phyloP scores from a whole-genome alignment of 2,888 invertebrate genomes.

The Caenorhabditis angaria region DNA sequence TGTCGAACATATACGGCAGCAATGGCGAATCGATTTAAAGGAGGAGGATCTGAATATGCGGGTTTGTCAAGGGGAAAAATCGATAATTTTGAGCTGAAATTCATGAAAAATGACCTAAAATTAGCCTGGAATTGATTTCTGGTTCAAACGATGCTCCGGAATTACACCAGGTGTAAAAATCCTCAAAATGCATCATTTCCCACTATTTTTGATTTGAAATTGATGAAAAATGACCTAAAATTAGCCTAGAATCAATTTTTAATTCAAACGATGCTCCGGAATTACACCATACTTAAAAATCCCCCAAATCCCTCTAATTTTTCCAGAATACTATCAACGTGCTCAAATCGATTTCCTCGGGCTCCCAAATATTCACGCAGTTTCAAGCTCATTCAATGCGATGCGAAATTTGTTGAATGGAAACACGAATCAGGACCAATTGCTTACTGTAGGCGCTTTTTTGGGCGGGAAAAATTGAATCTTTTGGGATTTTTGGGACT shows the following conservation, averaged over 20 bases:
- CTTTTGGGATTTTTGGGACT: too few species aligned
- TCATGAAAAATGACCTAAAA: too few species aligned
- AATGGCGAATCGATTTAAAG: conserved; percentile 92
- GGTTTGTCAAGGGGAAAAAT: conserved; percentile 58
- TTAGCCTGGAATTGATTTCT: too few species aligned
- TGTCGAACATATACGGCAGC: conserved; percentile 95
- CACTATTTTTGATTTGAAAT: too few species aligned
- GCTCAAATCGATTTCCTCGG: conserved; percentile 97
- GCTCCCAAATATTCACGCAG: conserved; percentile 94
- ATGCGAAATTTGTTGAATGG: conserved; percentile 77
- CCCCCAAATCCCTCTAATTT: neutral
- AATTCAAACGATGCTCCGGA: too few species aligned
- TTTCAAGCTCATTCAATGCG: conserved; percentile 89
- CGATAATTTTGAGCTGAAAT: neutral
- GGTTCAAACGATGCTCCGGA: too few species aligned
- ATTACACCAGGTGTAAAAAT: neutral
- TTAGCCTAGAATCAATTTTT: too few species aligned
- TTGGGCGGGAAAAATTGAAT: neutral
- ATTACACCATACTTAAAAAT: too few species aligned
- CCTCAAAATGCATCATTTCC: too few species aligned
- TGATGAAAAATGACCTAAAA: too few species aligned
- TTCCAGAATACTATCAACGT: conserved; percentile 86
- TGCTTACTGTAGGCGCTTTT: conserved; percentile 7
- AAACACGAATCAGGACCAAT: conserved; percentile 11
- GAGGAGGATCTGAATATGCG: conserved; percentile 93